Evolutionary conservation across 2,888 invertebrate genomes (phyloP), one percentile per base, ranked within the genome.

Genomic region (Polyommatus iphigenia): DNA sequence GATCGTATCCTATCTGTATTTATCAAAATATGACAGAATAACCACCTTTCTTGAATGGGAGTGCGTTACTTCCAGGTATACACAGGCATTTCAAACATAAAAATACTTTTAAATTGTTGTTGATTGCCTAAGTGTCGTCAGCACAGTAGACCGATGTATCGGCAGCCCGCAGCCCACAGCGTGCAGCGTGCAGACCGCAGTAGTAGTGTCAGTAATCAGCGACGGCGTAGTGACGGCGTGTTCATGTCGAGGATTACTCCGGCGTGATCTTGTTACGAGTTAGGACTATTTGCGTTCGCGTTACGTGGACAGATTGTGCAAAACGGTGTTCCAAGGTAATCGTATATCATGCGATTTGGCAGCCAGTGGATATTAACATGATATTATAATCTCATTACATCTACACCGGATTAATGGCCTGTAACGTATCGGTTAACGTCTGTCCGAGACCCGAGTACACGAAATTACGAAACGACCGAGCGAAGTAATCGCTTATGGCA

Each of bases 311-410:
- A 41, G n/a, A 72, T 72, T 72, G 72, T 72, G 72, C 72, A 72
- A 72, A 72, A 72, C 36, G 10, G 13, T 4, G 15, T 1, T 20
- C 72, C 72, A 72, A 36, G 72, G 41, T 41, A 72, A 41, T 71
- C 36, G 32, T 41, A 72, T 72, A 72, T 36, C 29, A 67, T 32
- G 29, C 67, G 15, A 72, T 72, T 72, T 72, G 72, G 72, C 72
- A 72, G 72, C 15, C 67, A 32, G 67, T 67, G 67, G 67, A 29
- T 67, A 67, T 67, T 32, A 67, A 67, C 67, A 32, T 67, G 29
- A 67, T 67, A 67, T 67, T 72, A 41, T 72, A 72, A 72, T 72
- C 72, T 41, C 72, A 72, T 72, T 72, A 72, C 36, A 72, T 72
- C 36, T 41, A 41, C 20, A 41, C 41, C 72, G 41, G 72, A 72